phyloP scores from a whole-genome alignment of 2,797 vertebrate genomes.

The Sebastes baramenuke region DNA sequence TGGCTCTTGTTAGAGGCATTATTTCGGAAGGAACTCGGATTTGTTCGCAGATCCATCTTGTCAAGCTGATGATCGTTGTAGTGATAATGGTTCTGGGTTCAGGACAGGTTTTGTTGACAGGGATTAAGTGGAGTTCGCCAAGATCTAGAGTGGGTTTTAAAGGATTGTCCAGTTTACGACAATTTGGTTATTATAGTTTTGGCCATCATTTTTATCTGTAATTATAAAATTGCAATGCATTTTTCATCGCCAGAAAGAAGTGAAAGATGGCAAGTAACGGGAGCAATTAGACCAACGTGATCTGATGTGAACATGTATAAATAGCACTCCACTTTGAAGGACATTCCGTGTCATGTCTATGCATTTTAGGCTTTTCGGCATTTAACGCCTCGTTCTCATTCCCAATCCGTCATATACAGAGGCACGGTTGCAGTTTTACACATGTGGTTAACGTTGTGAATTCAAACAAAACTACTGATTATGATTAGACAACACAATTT shows the following conservation, averaged over 20 bases:
- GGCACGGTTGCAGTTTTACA: not conserved
- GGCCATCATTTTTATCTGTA: not conserved
- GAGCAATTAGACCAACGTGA: not conserved
- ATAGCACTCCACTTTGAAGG: not conserved
- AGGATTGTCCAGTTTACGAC: not conserved
- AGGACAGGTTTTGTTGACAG: not conserved
- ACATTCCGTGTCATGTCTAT: not conserved
- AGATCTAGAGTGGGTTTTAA: not conserved
- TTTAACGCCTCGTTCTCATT: not conserved
- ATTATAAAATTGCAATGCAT: not conserved
- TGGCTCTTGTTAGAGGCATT: slow-evolving; percentile 25
- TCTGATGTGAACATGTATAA: too few species aligned
- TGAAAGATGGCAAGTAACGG: not conserved
- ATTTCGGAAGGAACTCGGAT: slow-evolving; percentile 5
- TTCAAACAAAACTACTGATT: not conserved
- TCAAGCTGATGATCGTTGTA: not conserved
- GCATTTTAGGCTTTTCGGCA: not conserved
- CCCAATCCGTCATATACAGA: rapidly evolving
- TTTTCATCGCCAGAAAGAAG: too few species aligned
- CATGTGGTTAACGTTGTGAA: not conserved
- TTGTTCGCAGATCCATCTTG: slow-evolving; percentile 24
- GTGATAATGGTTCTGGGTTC: not conserved
- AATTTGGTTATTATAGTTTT: not conserved
- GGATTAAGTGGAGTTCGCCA: not conserved
- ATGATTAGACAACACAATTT: too few species aligned